Percentiles rank a stretch among this genome's conserved stretches.
phyloP scores from a whole-genome alignment of 2,888 invertebrate species.

The Ormia ochracea region DNA sequence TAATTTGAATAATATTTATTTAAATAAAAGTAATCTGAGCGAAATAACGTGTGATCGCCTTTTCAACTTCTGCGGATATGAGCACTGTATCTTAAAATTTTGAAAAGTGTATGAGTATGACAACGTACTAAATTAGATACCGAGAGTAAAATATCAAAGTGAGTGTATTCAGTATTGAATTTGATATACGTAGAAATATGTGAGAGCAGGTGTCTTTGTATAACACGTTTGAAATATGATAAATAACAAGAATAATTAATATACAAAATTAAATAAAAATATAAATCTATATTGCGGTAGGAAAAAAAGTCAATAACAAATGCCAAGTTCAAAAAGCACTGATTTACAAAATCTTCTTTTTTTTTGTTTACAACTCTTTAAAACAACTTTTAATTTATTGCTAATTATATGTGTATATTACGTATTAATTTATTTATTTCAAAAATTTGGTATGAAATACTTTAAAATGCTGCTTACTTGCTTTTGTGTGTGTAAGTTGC shows the following conservation, averaged over 20 bases:
- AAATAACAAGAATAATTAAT: background rate
- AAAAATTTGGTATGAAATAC: too few species aligned
- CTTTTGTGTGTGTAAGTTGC: too few species aligned
- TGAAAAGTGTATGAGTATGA: background rate
- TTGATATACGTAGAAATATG: too few species aligned
- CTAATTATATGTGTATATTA: too few species aligned
- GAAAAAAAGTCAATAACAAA: background rate
- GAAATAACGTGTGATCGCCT: constrained; percentile 8
- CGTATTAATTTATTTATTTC: too few species aligned
- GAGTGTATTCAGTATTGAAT: too few species aligned
- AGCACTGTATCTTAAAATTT: background rate
- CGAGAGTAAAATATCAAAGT: background rate
- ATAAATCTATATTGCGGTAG: constrained; percentile 18
- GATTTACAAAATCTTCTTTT: background rate
- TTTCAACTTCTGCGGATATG: background rate
- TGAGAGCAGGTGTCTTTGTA: too few species aligned
- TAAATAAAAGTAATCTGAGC: background rate
- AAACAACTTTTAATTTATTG: too few species aligned
- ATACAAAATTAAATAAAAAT: background rate
- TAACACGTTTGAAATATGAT: background rate
- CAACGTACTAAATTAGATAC: background rate
- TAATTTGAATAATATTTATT: background rate
- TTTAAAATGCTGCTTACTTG: too few species aligned
- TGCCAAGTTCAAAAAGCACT: background rate
- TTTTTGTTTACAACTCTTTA: too few species aligned